These are phyloP conservation scores for Philhelius pedissequus DNA, from an alignment of 2,888 invertebrate genomes.

Conservation along the genomic window DNA sequence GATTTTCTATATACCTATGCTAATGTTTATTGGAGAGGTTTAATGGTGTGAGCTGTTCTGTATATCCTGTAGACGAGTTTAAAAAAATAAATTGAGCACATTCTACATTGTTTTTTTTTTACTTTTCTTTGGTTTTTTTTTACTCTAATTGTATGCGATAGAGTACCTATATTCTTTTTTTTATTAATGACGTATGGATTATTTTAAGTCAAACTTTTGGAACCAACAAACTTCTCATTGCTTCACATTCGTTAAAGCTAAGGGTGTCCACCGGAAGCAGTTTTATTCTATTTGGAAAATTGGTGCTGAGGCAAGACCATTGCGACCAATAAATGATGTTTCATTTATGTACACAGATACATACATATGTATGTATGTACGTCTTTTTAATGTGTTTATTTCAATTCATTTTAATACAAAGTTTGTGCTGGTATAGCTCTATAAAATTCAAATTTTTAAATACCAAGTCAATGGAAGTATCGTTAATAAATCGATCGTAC, in stretches of 20 bases:
- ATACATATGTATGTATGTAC: neutral
- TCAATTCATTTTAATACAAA: too few species aligned
- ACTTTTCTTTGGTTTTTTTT: slow-evolving; percentile 42
- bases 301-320: neutral
- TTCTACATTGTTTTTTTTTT: slow-evolving; percentile 1
- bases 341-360: neutral
- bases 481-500: too few species aligned
- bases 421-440: too few species aligned
- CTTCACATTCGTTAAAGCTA: slow-evolving; percentile 12
- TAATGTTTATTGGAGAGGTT: slow-evolving; percentile 32
- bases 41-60: slow-evolving; percentile 24
- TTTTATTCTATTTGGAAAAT: slow-evolving; percentile 4
- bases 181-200: slow-evolving; percentile 56
- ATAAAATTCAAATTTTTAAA: too few species aligned
- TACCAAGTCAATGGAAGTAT: too few species aligned
- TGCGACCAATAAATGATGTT: neutral
- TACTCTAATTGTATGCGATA: slow-evolving; percentile 28
- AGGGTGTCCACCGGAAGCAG: slow-evolving; percentile 20
- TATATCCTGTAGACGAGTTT: slow-evolving; percentile 45
- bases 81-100: slow-evolving; percentile 35
- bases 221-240: slow-evolving; percentile 33
- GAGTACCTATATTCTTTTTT: slow-evolving; percentile 27
- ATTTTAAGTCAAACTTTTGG: slow-evolving; percentile 51
- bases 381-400: too few species aligned
- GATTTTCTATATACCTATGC: slow-evolving; percentile 32